Evolutionary conservation across 2,113 vertebrate species (phyloP).

Genomic region (Python bivittatus): DNA sequence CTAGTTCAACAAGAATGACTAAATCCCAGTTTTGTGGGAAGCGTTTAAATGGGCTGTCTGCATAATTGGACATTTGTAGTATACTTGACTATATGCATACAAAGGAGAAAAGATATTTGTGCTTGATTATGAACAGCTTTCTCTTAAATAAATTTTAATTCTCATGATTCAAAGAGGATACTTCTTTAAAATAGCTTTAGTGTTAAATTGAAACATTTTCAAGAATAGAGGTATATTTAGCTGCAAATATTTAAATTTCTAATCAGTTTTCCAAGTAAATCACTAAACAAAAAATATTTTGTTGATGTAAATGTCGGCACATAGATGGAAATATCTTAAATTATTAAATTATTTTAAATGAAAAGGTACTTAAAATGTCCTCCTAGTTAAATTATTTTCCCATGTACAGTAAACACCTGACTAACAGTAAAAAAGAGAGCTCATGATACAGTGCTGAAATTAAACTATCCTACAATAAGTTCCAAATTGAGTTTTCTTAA

Average conservation of each 20-base stretch:
- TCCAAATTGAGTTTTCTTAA: background rate
- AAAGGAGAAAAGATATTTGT: background rate
- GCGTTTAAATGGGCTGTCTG: background rate
- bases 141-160: background rate
- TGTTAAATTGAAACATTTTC: background rate
- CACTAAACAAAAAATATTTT: constrained; percentile 27
- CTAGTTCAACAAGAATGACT: background rate
- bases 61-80: background rate
- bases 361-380: constrained; percentile 3
- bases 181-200: background rate
- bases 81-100: background rate
- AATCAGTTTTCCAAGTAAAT: background rate
- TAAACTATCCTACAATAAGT: background rate
- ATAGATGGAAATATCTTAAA: background rate
- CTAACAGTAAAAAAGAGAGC: background rate
- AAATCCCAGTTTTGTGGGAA: too few relatives aligned
- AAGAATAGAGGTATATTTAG: constrained; percentile 20
- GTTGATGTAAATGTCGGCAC: constrained; percentile 12
- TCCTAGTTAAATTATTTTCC: background rate
- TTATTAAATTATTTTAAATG: constrained; percentile 8
- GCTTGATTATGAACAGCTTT: background rate
- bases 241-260: constrained; percentile 18
- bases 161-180: background rate
- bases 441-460: background rate
- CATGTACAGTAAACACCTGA: constrained; percentile 3